Conservation (phyloP, 2,797 vertebrate genomes). For the Eremophila alpestris region DNA sequence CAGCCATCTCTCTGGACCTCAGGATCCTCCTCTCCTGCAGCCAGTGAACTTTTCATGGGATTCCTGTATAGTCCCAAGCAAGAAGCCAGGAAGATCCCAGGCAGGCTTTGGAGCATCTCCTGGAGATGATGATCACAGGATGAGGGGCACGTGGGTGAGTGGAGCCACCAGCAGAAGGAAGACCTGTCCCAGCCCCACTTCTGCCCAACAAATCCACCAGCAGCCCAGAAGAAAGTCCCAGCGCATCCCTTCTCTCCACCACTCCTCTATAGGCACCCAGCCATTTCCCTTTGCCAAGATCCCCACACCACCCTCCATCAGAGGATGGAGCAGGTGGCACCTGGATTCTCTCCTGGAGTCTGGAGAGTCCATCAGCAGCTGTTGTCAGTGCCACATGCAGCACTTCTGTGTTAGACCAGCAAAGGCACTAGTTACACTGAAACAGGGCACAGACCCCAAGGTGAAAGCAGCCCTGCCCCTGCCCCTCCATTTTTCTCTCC, state of each 20-base stretch:
- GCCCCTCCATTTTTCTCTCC: neutral
- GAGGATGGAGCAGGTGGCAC: neutral
- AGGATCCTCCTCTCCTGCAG: neutral
- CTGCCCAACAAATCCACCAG: neutral
- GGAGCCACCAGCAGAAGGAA: neutral
- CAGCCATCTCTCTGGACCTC: neutral
- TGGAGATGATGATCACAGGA: neutral
- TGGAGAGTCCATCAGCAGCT: neutral
- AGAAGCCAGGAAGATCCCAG: neutral
- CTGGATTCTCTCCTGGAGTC: neutral
- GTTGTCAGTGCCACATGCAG: neutral
- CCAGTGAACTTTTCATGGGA: neutral
- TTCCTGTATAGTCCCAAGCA: fast-evolving
- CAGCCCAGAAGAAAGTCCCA: neutral
- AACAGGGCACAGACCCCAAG: neutral
- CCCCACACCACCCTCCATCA: neutral
- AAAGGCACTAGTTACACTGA: neutral
- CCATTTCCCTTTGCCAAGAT: neutral
- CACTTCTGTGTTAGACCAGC: neutral
- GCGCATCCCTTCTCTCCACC: neutral
- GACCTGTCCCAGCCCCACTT: neutral
- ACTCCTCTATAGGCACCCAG: neutral
- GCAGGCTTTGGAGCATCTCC: neutral
- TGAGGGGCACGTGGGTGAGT: neutral
- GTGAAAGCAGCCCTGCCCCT: neutral